Conservation (phyloP, 2,888 invertebrate genomes). For the Bimastos eiseni region DNA sequence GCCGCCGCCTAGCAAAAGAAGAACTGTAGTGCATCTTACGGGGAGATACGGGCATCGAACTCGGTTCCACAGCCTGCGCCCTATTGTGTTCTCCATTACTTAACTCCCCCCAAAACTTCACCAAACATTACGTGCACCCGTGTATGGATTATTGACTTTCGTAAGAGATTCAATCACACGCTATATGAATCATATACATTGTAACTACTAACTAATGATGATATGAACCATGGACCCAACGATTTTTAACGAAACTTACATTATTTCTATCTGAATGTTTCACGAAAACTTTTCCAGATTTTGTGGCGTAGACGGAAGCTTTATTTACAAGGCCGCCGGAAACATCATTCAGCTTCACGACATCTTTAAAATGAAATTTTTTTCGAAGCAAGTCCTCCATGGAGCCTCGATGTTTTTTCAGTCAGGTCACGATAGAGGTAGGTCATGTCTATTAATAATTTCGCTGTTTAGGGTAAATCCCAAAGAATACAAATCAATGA, state of each 20-base stretch:
- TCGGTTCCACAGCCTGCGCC: too few relatives aligned
- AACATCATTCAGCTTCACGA: slow-evolving; percentile 16
- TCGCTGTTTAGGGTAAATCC: neutral
- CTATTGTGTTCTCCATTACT: too few relatives aligned
- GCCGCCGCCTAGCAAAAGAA: too few relatives aligned
- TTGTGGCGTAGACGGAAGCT: neutral
- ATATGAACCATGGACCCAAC: neutral
- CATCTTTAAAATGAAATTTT: neutral
- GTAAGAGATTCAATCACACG: neutral
- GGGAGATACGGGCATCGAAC: too few relatives aligned
- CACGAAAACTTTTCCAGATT: slow-evolving; percentile 16
- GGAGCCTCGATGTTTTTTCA: neutral
- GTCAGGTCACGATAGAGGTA: neutral
- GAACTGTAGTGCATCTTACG: too few relatives aligned
- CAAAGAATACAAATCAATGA: neutral
- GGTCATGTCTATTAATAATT: neutral
- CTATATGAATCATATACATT: neutral
- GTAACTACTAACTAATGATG: too few relatives aligned
- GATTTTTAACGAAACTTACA: neutral
- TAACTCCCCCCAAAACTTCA: too few relatives aligned
- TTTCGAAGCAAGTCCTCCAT: slow-evolving; percentile 3
- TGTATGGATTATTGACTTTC: too few relatives aligned
- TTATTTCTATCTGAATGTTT: neutral
- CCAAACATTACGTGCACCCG: too few relatives aligned
- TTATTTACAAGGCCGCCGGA: neutral